Percentiles rank a stretch among this genome's conserved stretches.
Evolutionary conservation across 2,113 vertebrate genomes (phyloP).

Genomic region (Acinonyx jubatus): DNA sequence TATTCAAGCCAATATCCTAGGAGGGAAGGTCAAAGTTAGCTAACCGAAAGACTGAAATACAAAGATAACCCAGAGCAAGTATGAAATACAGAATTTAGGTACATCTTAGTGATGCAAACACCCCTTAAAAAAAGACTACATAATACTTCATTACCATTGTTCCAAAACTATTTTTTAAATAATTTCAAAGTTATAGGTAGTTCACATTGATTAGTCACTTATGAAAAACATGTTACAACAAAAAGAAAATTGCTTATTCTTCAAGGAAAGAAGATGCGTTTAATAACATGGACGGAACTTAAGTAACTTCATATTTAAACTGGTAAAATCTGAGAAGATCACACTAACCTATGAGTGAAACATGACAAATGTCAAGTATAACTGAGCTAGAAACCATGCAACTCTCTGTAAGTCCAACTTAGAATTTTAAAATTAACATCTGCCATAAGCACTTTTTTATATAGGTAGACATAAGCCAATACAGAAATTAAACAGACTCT

Average conservation of each 20-base stretch:
- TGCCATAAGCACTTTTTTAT: slow-evolving; percentile 3
- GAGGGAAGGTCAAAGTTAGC: background rate
- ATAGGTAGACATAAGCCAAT: background rate
- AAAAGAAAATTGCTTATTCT: slow-evolving; percentile 34
- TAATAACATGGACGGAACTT: slow-evolving; percentile 5
- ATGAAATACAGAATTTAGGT: background rate
- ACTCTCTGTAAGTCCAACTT: background rate
- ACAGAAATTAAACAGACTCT: background rate
- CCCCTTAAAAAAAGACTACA: background rate
- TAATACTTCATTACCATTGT: background rate
- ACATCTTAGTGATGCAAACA: slow-evolving; percentile 10
- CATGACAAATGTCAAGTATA: background rate
- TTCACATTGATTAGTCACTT: slow-evolving; percentile 32
- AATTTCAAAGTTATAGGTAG: background rate
- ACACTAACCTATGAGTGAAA: slow-evolving; percentile 6
- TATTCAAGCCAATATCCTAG: background rate
- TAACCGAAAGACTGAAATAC: background rate
- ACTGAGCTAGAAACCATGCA: background rate
- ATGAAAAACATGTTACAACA: slow-evolving; percentile 22
- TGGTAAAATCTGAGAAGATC: slow-evolving; percentile 30
- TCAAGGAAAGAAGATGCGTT: slow-evolving; percentile 24
- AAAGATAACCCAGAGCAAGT: background rate
- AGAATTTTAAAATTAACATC: slow-evolving; percentile 34
- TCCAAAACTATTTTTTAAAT: slow-evolving; percentile 3
- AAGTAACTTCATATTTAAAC: slow-evolving; percentile 25